Conservation (phyloP, 2,113 vertebrate genomes). For the Perccottus glenii region DNA sequence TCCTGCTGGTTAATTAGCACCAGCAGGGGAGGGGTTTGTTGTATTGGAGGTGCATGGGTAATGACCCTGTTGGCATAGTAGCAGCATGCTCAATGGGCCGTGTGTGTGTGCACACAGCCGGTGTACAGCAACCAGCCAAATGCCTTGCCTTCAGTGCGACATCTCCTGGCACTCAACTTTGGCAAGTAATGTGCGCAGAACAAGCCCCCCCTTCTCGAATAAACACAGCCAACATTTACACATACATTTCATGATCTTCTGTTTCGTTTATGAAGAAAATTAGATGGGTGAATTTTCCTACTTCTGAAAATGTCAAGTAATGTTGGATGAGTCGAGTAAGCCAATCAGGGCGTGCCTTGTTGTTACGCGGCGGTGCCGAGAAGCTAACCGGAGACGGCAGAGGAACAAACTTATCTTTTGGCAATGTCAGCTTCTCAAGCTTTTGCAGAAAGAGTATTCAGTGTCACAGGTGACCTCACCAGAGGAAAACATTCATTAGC, state of each 20-base stretch:
- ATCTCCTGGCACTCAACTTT: slow-evolving; percentile 62
- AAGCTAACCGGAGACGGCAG: no score
- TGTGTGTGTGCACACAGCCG: slow-evolving; percentile 64
- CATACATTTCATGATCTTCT: background rate
- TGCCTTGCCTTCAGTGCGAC: slow-evolving; percentile 64
- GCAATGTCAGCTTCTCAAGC: no score
- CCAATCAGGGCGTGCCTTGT: no score
- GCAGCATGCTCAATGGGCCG: slow-evolving; percentile 76
- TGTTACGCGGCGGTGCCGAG: no score
- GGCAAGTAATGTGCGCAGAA: slow-evolving; percentile 38
- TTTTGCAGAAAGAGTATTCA: no score
- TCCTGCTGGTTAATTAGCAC: slow-evolving; percentile 74
- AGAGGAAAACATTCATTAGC: no score
- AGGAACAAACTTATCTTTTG: no score
- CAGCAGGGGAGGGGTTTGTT: slow-evolving; percentile 73
- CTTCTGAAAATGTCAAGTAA: no score
- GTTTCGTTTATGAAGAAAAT: background rate
- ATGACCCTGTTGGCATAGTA: slow-evolving; percentile 82
- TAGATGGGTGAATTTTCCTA: background rate
- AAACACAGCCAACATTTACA: slow-evolving; percentile 14
- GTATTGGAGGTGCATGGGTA: slow-evolving; percentile 75
- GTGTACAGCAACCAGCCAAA: slow-evolving; percentile 61
- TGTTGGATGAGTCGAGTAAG: no score
- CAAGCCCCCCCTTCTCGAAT: slow-evolving; percentile 18
- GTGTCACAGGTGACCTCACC: no score